These are phyloP conservation scores for Epistrophe eligans DNA, from an alignment of 2,888 invertebrate genomes.

Conservation along the genomic window DNA sequence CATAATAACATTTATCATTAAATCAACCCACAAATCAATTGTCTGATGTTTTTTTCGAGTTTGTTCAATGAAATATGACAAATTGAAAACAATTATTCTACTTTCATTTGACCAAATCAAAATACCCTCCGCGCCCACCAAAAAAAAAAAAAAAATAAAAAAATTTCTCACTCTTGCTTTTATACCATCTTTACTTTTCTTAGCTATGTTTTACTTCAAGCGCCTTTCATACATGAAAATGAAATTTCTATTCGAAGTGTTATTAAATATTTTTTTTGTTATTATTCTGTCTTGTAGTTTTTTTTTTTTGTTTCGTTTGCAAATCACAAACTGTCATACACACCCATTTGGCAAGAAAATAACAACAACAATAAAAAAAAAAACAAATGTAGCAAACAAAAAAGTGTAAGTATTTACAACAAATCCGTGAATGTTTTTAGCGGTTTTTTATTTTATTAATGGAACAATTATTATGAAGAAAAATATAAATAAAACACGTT, in stretches of 20 bases:
- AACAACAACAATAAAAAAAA: no score
- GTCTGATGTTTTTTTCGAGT: background rate
- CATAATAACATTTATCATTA: slow-evolving; percentile 5
- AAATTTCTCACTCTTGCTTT: background rate
- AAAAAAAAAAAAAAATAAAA: background rate
- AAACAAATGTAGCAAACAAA: background rate
- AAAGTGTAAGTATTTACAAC: slow-evolving; percentile 1
- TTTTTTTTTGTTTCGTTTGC: background rate
- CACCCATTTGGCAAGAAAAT: slow-evolving; percentile 4
- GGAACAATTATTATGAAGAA: slow-evolving; percentile 55
- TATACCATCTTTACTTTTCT: background rate
- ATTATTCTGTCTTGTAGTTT: background rate
- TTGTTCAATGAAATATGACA: background rate
- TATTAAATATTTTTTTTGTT: background rate
- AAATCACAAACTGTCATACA: slow-evolving; percentile 27
- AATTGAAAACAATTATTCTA: slow-evolving; percentile 5
- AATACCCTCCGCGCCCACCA: background rate
- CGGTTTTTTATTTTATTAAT: slow-evolving; percentile 69
- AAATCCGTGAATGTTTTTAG: slow-evolving; percentile 65
- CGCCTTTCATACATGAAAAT: background rate
- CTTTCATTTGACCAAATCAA: slow-evolving; percentile 31
- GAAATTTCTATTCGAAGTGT: background rate
- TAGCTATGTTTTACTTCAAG: background rate
- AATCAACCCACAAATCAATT: slow-evolving; percentile 17
- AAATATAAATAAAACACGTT: slow-evolving; percentile 38